phyloP scores from a whole-genome alignment of 2,113 vertebrate genomes.

The Protomyctophum bolini region DNA sequence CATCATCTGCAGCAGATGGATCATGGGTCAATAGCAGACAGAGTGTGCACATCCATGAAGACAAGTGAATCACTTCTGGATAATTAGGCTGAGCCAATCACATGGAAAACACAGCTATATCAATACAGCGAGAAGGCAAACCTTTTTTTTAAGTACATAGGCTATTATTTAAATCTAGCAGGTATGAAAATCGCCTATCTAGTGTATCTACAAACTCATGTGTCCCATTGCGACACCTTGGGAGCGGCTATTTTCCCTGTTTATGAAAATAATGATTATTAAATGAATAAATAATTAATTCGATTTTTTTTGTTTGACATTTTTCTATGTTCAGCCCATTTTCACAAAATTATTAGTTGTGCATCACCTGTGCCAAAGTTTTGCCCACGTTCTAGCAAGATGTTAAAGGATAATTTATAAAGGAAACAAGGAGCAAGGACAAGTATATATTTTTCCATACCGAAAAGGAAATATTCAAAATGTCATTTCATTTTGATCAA shows the following conservation, averaged over 20 bases:
- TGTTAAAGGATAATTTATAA: not conserved
- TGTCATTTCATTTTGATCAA: not conserved
- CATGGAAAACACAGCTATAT: not conserved
- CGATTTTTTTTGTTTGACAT: no score
- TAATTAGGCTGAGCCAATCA: slow-evolving; percentile 7
- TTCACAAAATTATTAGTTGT: no score
- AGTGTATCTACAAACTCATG: no score
- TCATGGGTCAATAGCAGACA: not conserved
- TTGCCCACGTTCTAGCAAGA: not conserved
- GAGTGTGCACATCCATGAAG: not conserved
- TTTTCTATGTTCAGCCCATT: no score
- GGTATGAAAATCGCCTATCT: no score
- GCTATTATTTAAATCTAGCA: slow-evolving; percentile 5
- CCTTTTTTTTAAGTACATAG: not conserved
- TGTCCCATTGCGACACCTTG: no score
- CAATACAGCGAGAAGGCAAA: not conserved
- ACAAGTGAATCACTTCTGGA: not conserved
- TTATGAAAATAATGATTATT: no score
- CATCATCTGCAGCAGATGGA: slow-evolving; percentile 2
- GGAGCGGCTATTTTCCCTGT: no score
- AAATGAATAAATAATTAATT: no score
- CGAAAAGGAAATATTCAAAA: not conserved
- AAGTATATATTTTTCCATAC: not conserved
- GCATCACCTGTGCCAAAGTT: not conserved
- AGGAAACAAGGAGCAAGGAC: not conserved